Evolutionary conservation across 2,888 invertebrate genomes (phyloP), one percentile per base, ranked within the genome.

Genomic region (Mesoligia furuncula): DNA sequence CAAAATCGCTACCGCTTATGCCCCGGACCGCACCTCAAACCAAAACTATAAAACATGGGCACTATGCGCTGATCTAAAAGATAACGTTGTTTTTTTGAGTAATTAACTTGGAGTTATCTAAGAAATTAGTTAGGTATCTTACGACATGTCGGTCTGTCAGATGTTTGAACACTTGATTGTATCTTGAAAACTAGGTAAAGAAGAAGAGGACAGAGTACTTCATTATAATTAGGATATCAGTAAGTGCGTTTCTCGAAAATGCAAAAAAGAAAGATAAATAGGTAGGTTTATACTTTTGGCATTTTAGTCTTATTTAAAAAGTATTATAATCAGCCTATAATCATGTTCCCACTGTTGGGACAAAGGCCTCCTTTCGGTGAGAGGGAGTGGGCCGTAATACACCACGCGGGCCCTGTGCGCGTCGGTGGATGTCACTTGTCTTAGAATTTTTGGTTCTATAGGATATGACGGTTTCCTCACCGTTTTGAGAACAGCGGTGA

Each of bases 11-110:
- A 6, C 31, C 79, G 86, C 89, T 79, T 77, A 51, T 89, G n/a
- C 71, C 69, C 86, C 85, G 54, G 1, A 70, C 85, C 86, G 80
- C 42, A 74, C 69, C 51, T 54, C 61, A 80, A 88, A 72, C 84
- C 80, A 87, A 90, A 91, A 90, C 89, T 86, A 90, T 90, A 88
- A 85, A 91, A 90, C 88, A 89, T 84, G 86, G 85, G 87, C 87
- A 90, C 88, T 91, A 90, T 89, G 90, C 89, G 85, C 85, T 84
- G 92, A 93, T 92, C 87, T 85, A 86, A 65, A 80, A 91, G 93
- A 93, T 93, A 93, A 88, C 77, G 86, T 90, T 89, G 86, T 91
- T 92, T 92, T 87, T 93, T 93, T 91, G 85, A 90, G 90, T 93
- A 93, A 94, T 93, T 93, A 94, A 91, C 87, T 79, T 31, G 72